A percentile compares a stretch with the other conserved stretches of the same genome.
phyloP scores from a whole-genome alignment of 2,888 invertebrate species.

The Pandemis corylana region DNA sequence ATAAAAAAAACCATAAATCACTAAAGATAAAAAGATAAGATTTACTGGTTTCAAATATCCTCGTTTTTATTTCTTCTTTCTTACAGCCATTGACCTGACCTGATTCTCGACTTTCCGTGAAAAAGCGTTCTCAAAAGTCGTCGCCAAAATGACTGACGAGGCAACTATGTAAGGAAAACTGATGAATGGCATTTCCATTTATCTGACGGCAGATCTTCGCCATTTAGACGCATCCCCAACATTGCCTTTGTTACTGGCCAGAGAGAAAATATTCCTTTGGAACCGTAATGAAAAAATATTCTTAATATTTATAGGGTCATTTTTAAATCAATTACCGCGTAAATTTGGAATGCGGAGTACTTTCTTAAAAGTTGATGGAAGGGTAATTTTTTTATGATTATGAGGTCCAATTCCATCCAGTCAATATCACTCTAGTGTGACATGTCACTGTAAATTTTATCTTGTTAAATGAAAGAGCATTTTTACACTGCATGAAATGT shows the following conservation, averaged over 20 bases:
- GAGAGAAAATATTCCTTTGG: neutral
- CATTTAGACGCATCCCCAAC: slow-evolving; percentile 32
- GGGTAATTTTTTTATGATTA: too few relatives aligned
- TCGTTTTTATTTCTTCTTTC: neutral
- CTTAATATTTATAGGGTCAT: neutral
- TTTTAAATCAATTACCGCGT: neutral
- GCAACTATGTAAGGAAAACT: slow-evolving; percentile 33
- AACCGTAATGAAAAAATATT: neutral
- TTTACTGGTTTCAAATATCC: neutral
- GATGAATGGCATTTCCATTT: slow-evolving; percentile 39
- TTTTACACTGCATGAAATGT: too few relatives aligned
- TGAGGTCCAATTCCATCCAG: too few relatives aligned
- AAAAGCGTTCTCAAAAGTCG: slow-evolving; percentile 15
- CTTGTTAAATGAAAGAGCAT: too few relatives aligned
- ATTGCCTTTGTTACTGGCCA: slow-evolving; percentile 25
- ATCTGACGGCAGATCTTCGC: slow-evolving; percentile 24
- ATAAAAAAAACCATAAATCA: too few relatives aligned
- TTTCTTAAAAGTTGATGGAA: too few relatives aligned
- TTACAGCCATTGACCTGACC: neutral
- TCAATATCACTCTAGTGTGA: too few relatives aligned
- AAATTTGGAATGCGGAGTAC: too few relatives aligned
- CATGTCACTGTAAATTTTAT: too few relatives aligned
- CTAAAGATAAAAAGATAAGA: too few relatives aligned
- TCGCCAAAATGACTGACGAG: slow-evolving; percentile 35
- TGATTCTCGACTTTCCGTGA: neutral